Evolutionary conservation across 30 jellyfish, hydroid and myxozoan species (phyloP), one percentile per base, ranked within the genome.

Genomic region (Aurelia coerulea): DNA sequence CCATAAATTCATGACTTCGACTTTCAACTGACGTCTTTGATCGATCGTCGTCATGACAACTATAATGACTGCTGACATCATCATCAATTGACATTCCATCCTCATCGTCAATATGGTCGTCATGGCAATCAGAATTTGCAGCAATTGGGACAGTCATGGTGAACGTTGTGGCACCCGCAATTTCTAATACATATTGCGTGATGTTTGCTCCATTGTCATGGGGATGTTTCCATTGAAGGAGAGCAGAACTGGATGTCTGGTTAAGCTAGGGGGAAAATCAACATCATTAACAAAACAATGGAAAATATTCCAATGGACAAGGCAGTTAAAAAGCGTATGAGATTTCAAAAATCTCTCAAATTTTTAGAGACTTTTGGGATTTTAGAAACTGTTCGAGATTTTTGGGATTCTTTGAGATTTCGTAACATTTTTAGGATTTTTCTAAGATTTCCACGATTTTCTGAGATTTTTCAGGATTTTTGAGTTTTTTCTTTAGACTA

Each of bases 161-260:
- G 78, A 80, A 65, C 19, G 94, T 90, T 37, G 97, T 78, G 29
- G 97, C 84, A 32, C 99, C 99, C 0, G 99, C 37, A 12, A 96
- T 91, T 58, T 95, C 97, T 33, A 95, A 37, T 10, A 80, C 84
- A 74, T 95, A 95, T 16, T 90, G 97, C 52, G 51, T 39, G 32
- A 95, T 78, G 19, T 73, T 92, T 34, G 99, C 90, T 18, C 99
- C 99, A 72, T 95, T 80, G 83, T 80, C 92, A 23, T 49, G 60
- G 2, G 99, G 99, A 66, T 95, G 99, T 41, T 90, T 86, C 99
- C 99, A 95, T 67, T 90, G 97, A 6, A 95, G n/a, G 14, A 79
- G 65, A n/a, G 97, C 97, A 10, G 99, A 78, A 46, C 88, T 80
- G 10, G 97, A 95, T 5, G 97, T 89, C 62, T 95, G 99, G 72